Evolutionary conservation across 2,888 invertebrate species (phyloP).

Genomic region (Leptopilina drosophilae): DNA sequence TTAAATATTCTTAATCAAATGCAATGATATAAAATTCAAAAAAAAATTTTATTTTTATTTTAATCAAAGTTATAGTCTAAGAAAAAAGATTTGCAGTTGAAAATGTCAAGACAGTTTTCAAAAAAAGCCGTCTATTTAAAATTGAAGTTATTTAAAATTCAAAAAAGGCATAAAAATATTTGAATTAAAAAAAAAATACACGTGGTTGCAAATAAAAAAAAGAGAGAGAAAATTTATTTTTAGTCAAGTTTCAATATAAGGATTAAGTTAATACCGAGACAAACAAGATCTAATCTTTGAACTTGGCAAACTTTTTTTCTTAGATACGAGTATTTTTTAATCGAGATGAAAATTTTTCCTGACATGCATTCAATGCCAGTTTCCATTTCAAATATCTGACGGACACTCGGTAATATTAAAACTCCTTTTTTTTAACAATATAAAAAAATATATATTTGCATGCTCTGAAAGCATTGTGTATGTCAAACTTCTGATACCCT

Average conservation of each 20-base stretch:
- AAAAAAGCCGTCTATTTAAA: no score
- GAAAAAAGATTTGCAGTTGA: no score
- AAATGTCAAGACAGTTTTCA: no score
- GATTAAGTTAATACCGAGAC: constrained; percentile 1
- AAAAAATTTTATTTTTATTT: no score
- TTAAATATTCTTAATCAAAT: no score
- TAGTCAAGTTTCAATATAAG: background rate
- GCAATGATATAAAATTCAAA: no score
- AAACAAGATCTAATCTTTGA: constrained; percentile 9
- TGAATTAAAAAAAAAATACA: background rate
- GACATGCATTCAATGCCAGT: background rate
- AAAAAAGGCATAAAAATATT: background rate
- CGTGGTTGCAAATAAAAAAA: background rate
- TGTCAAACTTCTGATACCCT: constrained; percentile 36
- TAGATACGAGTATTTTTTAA: background rate
- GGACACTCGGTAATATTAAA: constrained; percentile 6
- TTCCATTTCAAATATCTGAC: constrained; percentile 10
- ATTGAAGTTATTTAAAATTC: background rate
- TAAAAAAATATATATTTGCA: background rate
- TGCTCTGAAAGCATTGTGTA: constrained; percentile 32
- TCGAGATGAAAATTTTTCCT: background rate
- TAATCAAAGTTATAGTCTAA: no score
- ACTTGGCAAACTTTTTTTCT: background rate
- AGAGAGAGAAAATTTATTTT: background rate
- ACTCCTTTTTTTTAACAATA: constrained; percentile 4